These are phyloP conservation scores for Drosophila ezoana DNA, from an alignment of 2,888 invertebrate genomes.

Conservation along the genomic window DNA sequence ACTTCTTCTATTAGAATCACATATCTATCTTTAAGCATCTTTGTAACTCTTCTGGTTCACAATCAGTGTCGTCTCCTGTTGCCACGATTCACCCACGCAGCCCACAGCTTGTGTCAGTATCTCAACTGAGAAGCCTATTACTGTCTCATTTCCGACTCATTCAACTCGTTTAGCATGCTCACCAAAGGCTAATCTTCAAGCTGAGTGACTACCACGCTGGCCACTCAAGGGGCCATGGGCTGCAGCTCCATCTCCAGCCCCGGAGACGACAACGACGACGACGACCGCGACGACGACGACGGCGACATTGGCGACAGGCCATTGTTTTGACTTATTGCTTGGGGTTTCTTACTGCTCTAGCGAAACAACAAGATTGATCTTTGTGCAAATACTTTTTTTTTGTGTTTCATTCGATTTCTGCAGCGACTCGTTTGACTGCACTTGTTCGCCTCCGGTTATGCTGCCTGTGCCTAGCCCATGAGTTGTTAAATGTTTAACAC, in stretches of 20 bases:
- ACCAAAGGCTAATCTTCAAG: conserved; percentile 66
- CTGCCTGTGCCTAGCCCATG: conserved; percentile 69
- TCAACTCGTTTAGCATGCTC: conserved; percentile 77
- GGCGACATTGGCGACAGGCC: conserved; percentile 76
- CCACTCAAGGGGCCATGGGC: conserved; percentile 19
- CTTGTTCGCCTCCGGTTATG: conserved; percentile 64
- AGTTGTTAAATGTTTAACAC: conserved; percentile 84
- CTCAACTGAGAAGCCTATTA: conserved; percentile 82
- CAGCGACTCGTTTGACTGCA: conserved; percentile 46
- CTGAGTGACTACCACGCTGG: conserved; percentile 57
- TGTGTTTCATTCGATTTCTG: conserved; percentile 64
- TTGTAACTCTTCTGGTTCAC: conserved; percentile 23
- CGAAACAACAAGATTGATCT: conserved; percentile 69
- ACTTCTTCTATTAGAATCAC: conserved; percentile 20
- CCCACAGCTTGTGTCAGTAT: conserved; percentile 61
- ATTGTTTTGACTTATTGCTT: conserved; percentile 79
- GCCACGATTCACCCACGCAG: conserved; percentile 66
- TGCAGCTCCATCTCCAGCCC: conserved; percentile 15
- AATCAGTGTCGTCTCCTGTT: conserved; percentile 68
- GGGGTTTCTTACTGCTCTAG: conserved; percentile 47
- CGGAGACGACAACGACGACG: conserved; percentile 8
- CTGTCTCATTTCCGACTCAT: conserved; percentile 82
- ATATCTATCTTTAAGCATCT: conserved; percentile 36
- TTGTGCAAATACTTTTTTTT: conserved; percentile 60
- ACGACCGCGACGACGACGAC: conserved; percentile 13